phyloP scores from a whole-genome alignment of 2,888 invertebrate genomes.

The Drosophila villosipedis region DNA sequence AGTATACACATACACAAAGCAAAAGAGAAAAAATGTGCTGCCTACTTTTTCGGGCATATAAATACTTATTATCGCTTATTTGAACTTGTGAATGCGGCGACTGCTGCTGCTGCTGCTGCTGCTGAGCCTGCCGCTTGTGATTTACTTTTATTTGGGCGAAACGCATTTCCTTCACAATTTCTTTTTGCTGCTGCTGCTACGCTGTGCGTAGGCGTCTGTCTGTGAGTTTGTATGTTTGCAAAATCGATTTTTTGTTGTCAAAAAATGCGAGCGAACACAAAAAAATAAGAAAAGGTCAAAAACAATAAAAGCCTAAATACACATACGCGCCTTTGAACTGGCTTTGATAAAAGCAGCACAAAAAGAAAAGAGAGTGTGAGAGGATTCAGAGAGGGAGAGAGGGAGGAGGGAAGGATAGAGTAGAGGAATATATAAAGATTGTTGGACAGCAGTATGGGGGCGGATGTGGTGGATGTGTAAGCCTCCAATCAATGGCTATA shows the following conservation, averaged over 20 bases:
- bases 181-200: neutral
- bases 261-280: conserved; percentile 20
- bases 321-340: conserved; percentile 80
- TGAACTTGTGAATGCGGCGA: conserved; percentile 72
- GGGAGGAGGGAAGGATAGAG: neutral
- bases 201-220: conserved; percentile 46
- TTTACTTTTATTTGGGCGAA: conserved; percentile 65
- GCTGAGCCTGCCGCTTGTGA: conserved; percentile 43
- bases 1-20: conserved; percentile 24
- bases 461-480: conserved; percentile 44
- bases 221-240: conserved; percentile 28
- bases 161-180: conserved; percentile 49
- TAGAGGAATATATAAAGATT: conserved; percentile 41
- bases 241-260: conserved; percentile 72
- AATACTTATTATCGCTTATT: conserved; percentile 82
- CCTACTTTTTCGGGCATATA: conserved; percentile 63
- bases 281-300: conserved; percentile 72
- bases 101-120: conserved; percentile 31
- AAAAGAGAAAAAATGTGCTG: conserved; percentile 30
- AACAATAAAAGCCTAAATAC: conserved; percentile 81
- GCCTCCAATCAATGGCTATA: conserved; percentile 80
- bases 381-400: neutral
- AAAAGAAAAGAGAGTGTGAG: conserved; percentile 7
- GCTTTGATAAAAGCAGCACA: conserved; percentile 71
- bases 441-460: conserved; percentile 7